Evolutionary conservation across 2,888 invertebrate species (phyloP).

Genomic region (Andrena haemorrhoa): DNA sequence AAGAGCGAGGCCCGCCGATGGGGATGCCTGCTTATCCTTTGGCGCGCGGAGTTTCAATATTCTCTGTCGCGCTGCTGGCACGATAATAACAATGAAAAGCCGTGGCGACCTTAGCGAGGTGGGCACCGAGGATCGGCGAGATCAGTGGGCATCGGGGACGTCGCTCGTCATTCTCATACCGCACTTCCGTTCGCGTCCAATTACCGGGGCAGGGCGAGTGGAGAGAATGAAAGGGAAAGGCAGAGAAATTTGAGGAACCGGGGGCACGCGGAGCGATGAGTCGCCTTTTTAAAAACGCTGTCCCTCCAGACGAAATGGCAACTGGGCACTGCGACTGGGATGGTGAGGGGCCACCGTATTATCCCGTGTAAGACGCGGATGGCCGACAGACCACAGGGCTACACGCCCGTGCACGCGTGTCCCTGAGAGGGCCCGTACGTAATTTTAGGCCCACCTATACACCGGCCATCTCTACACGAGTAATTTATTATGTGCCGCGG

Average conservation of each 20-base stretch:
- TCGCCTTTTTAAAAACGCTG: conserved; percentile 32
- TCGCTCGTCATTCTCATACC: conserved; percentile 49
- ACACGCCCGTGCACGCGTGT: conserved; percentile 22
- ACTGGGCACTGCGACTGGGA: conserved; percentile 38
- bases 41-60: conserved; percentile 12
- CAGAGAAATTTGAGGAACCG: background rate
- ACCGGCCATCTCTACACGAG: conserved; percentile 71
- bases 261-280: conserved; percentile 1
- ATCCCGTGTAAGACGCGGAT: conserved; percentile 40
- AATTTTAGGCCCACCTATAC: conserved; percentile 79
- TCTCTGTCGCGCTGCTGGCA: conserved; percentile 11
- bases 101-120: conserved; percentile 9
- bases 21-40: background rate
- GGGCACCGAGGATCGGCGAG: too few relatives aligned
- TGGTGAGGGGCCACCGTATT: conserved; percentile 41
- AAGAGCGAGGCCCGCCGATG: background rate
- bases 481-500: conserved; percentile 79
- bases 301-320: conserved; percentile 54
- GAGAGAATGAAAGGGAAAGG: background rate
- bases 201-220: conserved; percentile 1
- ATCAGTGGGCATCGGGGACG: conserved; percentile 25
- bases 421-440: conserved; percentile 52
- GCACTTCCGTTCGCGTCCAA: conserved; percentile 42
- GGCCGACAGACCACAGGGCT: conserved; percentile 21
- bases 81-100: conserved; percentile 38